These are phyloP conservation scores for Phoenoteleia sp. DNA, from an alignment of 2,888 invertebrate genomes.

Conservation along the genomic window DNA sequence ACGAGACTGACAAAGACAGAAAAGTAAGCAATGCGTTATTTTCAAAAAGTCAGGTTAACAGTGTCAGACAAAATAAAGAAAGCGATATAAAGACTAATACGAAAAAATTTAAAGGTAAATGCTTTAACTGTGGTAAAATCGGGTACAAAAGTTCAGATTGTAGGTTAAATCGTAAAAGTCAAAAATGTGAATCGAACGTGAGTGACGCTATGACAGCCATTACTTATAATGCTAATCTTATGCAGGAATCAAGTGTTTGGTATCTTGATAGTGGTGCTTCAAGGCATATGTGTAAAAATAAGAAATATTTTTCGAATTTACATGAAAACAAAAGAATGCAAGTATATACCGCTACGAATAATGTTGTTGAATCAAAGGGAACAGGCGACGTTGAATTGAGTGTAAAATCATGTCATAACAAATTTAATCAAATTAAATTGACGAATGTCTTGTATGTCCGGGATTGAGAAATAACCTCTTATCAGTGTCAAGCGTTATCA, in stretches of 20 bases:
- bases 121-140: background rate
- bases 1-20: background rate
- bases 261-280: constrained; percentile 63
- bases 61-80: background rate
- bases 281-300: constrained; percentile 50
- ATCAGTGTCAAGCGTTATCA: constrained; percentile 76
- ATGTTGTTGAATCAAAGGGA: constrained; percentile 21
- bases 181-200: background rate
- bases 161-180: background rate
- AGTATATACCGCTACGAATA: constrained; percentile 43
- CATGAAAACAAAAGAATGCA: background rate
- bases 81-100: background rate
- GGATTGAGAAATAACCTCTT: constrained; percentile 77
- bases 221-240: constrained; percentile 10
- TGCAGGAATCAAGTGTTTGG: constrained; percentile 31
- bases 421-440: constrained; percentile 45
- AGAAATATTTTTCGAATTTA: constrained; percentile 1
- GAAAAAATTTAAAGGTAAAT: background rate
- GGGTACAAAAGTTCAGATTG: background rate
- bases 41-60: background rate
- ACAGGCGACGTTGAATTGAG: constrained; percentile 26
- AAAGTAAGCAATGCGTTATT: constrained; percentile 19
- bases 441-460: constrained; percentile 76
- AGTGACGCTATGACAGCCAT: constrained; percentile 24
- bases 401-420: background rate